Conservation (phyloP, 2,797 vertebrate genomes). For the Gymnocypris eckloni region DNA sequence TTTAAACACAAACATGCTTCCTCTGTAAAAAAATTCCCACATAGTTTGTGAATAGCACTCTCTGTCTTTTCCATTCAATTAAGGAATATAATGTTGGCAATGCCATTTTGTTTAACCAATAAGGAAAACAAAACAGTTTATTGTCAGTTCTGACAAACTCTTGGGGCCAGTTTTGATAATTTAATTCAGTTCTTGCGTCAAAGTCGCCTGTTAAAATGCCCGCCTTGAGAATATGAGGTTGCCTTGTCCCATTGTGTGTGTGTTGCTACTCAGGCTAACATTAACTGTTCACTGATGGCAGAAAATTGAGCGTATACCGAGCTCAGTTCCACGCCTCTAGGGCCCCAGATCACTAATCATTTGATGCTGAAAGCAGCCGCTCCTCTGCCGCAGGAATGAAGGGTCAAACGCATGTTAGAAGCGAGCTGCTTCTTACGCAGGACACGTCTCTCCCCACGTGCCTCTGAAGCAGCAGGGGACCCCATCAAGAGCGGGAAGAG, state of each 20-base stretch:
- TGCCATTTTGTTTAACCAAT: not conserved
- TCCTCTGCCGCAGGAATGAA: conserved; percentile 27
- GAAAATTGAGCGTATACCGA: conserved; percentile 22
- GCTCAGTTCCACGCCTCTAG: conserved; percentile 24
- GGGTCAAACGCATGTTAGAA: conserved; percentile 49
- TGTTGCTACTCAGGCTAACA: conserved; percentile 23
- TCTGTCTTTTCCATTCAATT: not conserved
- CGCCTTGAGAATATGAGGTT: conserved; percentile 15
- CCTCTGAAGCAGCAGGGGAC: conserved; percentile 39
- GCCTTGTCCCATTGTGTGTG: conserved; percentile 38
- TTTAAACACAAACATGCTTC: not conserved
- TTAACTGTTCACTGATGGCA: conserved; percentile 41
- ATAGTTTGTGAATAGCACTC: not conserved
- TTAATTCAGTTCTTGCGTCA: conserved; percentile 9
- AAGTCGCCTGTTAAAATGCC: conserved; percentile 3
- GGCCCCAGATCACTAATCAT: conserved; percentile 36
- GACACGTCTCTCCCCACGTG: conserved; percentile 42
- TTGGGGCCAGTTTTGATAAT: conserved; percentile 31
- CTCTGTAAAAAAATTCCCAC: not conserved
- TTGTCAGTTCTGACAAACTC: conserved; percentile 14
- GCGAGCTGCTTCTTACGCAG: conserved; percentile 38
- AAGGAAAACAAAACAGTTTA: conserved; percentile 21
- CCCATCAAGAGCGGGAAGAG: conserved; percentile 39
- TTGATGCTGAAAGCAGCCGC: conserved; percentile 41
- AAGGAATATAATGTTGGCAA: conserved; percentile 3